phyloP scores from a whole-genome alignment of 2,888 invertebrate genomes.

The Xanthostigma xanthostigma region DNA sequence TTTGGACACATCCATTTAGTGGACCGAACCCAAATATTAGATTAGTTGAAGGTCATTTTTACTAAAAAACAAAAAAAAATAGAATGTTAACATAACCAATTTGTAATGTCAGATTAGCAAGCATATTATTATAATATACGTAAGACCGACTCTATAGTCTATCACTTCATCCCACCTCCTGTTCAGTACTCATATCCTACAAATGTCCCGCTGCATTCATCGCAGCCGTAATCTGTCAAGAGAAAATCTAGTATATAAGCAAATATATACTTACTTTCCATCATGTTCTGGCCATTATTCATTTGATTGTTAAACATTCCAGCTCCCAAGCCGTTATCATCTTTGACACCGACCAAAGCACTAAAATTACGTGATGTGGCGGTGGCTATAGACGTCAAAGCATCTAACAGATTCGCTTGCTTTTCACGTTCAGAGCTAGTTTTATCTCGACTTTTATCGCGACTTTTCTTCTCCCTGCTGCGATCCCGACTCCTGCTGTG shows the following conservation, averaged over 20 bases:
- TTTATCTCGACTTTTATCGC: slow-evolving; percentile 24
- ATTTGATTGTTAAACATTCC: background rate
- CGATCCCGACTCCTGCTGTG: slow-evolving; percentile 16
- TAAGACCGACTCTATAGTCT: too few species aligned
- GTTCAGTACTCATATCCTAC: too few species aligned
- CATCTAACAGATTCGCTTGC: slow-evolving; percentile 32
- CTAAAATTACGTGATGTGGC: slow-evolving; percentile 38
- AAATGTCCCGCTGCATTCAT: too few species aligned
- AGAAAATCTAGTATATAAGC: background rate
- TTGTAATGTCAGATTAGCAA: too few species aligned
- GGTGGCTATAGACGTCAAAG: slow-evolving; percentile 28
- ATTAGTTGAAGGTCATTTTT: too few species aligned
- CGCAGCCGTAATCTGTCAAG: background rate
- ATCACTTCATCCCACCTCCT: too few species aligned
- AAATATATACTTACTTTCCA: background rate
- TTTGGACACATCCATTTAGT: too few species aligned
- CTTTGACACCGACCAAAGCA: slow-evolving; percentile 24
- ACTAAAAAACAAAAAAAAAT: too few species aligned
- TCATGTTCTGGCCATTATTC: background rate
- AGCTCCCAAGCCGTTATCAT: slow-evolving; percentile 15
- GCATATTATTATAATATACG: too few species aligned
- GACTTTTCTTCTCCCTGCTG: slow-evolving; percentile 12
- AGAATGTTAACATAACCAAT: too few species aligned
- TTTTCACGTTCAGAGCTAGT: slow-evolving; percentile 22
- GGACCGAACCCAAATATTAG: too few species aligned